Evolutionary conservation across 2,113 vertebrate genomes (phyloP), one percentile per base, ranked within the genome.

Genomic region (Stictonetta naevosa): DNA sequence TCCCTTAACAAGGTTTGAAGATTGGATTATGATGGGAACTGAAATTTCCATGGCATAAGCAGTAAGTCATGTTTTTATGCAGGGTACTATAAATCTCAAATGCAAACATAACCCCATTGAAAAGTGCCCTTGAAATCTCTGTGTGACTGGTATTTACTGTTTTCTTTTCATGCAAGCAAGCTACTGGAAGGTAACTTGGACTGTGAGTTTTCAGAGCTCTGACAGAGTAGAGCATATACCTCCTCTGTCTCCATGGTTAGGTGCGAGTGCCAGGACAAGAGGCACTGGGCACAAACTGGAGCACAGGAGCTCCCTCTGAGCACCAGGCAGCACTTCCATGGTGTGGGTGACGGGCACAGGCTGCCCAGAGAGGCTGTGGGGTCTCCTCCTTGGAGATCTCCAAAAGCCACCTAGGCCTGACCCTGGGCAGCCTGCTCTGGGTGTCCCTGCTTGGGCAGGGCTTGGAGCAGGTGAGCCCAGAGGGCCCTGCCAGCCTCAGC

Each of bases 81-180:
- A 63, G 22, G 60, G 46, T 3, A 0, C 68, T 25, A 80, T 91
- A 93, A 97, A 95, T 94, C 75, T 86, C 82, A 68, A 90, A 94
- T 40, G 68, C 25, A 88, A 71, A 6, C 15, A 48, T 46, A 36
- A 26, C 31, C 66, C 13, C 12, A 15, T 10, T 74, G 46, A 73
- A 85, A 88, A 72, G 59, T 74, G 90, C 33, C 93, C 93, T 95
- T 96, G 90, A 90, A 53, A 40, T 67, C 69, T 73, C 82, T 76
- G 4, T 3, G 2, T 12, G 19, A 9, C 53, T 34, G 6, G 13
- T 77, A 40, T 58, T 86, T 59, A 72, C 19, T 55, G 7, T 62
- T 44, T 77, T 52, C 28, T 20, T 58, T 48, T 25, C 28, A 11
- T 28, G 40, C 67, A 69, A 86, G 59, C 6, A 42, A 56, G 15